Conservation (phyloP, 2,113 vertebrate genomes). For the Nothoprocta pentlandii region DNA sequence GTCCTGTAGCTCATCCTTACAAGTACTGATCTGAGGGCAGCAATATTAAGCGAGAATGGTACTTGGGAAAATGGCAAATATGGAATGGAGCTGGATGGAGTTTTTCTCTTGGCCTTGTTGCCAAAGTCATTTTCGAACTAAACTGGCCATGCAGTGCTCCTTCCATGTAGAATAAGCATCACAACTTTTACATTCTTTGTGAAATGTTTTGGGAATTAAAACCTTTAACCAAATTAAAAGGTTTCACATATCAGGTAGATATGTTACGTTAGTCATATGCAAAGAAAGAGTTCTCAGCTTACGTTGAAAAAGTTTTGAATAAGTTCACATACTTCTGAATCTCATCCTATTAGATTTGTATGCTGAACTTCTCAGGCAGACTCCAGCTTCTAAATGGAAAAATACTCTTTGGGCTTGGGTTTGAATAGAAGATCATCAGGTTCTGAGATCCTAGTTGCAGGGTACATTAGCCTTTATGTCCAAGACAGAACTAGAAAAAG, state of each 20-base stretch:
- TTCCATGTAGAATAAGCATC: background rate
- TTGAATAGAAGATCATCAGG: background rate
- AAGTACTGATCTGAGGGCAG: background rate
- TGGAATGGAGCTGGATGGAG: background rate
- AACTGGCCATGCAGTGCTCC: background rate
- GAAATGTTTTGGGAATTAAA: background rate
- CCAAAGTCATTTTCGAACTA: background rate
- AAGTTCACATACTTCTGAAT: background rate
- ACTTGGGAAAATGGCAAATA: background rate
- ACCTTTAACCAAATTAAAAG: background rate
- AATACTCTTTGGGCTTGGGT: background rate
- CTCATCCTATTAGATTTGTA: background rate
- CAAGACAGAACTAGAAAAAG: background rate
- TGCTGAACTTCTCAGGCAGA: background rate
- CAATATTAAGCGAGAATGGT: accelerated
- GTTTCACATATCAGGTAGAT: background rate
- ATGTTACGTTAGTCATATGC: accelerated
- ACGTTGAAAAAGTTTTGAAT: too few species aligned
- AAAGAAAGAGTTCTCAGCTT: background rate
- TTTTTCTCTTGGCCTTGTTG: background rate
- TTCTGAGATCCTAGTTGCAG: background rate
- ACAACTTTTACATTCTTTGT: background rate
- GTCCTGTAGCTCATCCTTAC: background rate
- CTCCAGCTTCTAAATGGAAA: background rate
- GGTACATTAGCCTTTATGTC: background rate